Percentiles rank a stretch among this genome's conserved stretches.
Conservation (phyloP, 1,140 invertebrate species). For the Aphaenogaster ashmeadi region DNA sequence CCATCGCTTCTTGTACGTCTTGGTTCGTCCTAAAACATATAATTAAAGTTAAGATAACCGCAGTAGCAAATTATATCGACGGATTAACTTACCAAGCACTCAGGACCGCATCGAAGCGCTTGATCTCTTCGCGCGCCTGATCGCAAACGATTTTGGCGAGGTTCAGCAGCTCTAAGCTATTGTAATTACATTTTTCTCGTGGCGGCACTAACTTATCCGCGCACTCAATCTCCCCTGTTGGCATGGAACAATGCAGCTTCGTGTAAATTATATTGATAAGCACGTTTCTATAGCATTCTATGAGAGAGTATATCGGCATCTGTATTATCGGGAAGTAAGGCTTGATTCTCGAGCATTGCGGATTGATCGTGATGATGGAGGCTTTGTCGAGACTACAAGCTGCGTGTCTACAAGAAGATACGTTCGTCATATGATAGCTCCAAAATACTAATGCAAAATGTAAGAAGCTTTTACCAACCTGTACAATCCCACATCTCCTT, state of each 20-base stretch:
- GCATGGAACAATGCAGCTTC: conserved; percentile 51
- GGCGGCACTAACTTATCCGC: conserved; percentile 20
- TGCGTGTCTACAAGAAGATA: conserved; percentile 74
- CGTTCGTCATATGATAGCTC: not conserved
- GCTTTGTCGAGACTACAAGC: conserved; percentile 77
- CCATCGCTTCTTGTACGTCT: conserved; percentile 76
- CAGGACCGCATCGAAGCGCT: conserved; percentile 74
- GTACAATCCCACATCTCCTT: conserved; percentile 68
- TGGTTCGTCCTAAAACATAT: conserved; percentile 76
- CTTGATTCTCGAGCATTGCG: conserved; percentile 39
- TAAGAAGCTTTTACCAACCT: conserved; percentile 54
- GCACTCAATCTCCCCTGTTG: conserved; percentile 45
- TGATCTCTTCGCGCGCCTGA: conserved; percentile 72
- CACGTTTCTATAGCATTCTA: conserved; percentile 78
- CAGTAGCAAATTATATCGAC: not conserved
- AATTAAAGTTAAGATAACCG: conserved; percentile 15
- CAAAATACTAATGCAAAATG: not conserved
- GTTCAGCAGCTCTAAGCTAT: conserved; percentile 76
- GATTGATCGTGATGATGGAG: conserved; percentile 50
- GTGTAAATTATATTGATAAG: conserved; percentile 67
- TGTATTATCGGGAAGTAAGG: conserved; percentile 76
- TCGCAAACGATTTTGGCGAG: conserved; percentile 58
- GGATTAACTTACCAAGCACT: conserved; percentile 77
- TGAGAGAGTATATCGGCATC: conserved; percentile 78
- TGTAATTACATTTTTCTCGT: conserved; percentile 55